phyloP scores from a whole-genome alignment of 2,888 invertebrate species.

The Tinea pellionella region DNA sequence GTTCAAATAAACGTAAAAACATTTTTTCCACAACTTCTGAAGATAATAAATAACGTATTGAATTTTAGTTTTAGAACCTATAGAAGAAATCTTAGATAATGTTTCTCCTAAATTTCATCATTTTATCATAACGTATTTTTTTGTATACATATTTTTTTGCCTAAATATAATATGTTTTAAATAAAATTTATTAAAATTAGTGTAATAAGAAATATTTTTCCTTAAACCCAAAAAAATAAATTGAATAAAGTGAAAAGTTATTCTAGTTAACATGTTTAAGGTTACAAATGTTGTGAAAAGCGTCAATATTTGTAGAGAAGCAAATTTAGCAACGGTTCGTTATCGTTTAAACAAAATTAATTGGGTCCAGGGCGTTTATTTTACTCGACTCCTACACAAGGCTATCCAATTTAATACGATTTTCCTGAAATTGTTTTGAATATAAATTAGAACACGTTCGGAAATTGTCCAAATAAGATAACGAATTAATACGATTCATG shows the following conservation, averaged over 20 bases:
- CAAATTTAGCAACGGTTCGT: slow-evolving; percentile 21
- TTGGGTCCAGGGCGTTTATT: slow-evolving; percentile 27
- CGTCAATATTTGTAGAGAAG: neutral
- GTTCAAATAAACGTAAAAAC: neutral
- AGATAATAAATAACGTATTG: neutral
- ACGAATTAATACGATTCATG: neutral
- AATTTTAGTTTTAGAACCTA: neutral
- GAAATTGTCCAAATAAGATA: slow-evolving; percentile 1
- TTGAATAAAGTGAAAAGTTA: too few species aligned
- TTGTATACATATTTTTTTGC: too few species aligned
- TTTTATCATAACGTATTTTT: too few species aligned
- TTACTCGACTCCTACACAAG: neutral
- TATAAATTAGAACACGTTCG: neutral
- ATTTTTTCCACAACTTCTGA: neutral
- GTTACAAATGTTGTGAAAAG: neutral
- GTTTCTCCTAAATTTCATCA: too few species aligned
- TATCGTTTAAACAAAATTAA: slow-evolving; percentile 38
- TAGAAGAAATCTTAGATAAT: too few species aligned
- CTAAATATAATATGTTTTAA: too few species aligned
- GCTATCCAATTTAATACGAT: neutral
- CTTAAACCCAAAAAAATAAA: too few species aligned
- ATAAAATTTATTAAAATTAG: too few species aligned
- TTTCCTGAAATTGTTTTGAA: slow-evolving; percentile 8
- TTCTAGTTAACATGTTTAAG: too few species aligned
- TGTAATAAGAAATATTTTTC: too few species aligned